Conservation (phyloP, 2,113 vertebrate genomes). For the Peromyscus californicus region DNA sequence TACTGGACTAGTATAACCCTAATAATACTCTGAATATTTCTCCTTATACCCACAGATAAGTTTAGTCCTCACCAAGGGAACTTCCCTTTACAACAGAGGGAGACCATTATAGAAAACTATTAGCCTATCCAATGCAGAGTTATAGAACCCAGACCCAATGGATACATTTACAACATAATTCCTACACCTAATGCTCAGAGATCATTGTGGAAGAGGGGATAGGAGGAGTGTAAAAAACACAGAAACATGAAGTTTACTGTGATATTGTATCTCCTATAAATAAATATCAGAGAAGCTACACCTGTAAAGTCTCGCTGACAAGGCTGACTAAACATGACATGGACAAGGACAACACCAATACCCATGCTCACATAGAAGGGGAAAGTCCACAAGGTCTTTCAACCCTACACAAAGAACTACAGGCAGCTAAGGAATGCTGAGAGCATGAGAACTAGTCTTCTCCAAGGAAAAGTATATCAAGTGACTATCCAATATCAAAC, state of each 20-base stretch:
- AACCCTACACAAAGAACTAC: not conserved
- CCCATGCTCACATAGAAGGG: not conserved
- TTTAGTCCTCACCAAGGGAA: not conserved
- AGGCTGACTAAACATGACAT: not conserved
- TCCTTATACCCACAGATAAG: not conserved
- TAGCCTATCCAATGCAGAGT: not conserved
- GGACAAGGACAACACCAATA: not conserved
- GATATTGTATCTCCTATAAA: not conserved
- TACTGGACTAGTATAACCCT: not conserved
- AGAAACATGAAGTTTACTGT: not conserved
- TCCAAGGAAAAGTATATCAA: not conserved
- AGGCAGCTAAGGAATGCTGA: not conserved
- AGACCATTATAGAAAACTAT: not conserved
- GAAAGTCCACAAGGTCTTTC: not conserved
- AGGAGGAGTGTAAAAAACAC: not conserved
- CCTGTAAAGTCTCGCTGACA: not conserved
- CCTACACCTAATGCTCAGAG: not conserved
- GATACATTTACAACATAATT: not conserved
- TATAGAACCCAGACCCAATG: not conserved
- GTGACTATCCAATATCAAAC: not conserved
- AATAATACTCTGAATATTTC: not conserved
- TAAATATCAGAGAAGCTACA: not conserved
- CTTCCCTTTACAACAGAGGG: not conserved
- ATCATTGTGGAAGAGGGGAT: not conserved
- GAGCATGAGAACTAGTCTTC: not conserved